Evolutionary conservation across 1,140 invertebrate genomes (phyloP), one percentile per base, ranked within the genome.

Genomic region (Panagrolaimus sp.): DNA sequence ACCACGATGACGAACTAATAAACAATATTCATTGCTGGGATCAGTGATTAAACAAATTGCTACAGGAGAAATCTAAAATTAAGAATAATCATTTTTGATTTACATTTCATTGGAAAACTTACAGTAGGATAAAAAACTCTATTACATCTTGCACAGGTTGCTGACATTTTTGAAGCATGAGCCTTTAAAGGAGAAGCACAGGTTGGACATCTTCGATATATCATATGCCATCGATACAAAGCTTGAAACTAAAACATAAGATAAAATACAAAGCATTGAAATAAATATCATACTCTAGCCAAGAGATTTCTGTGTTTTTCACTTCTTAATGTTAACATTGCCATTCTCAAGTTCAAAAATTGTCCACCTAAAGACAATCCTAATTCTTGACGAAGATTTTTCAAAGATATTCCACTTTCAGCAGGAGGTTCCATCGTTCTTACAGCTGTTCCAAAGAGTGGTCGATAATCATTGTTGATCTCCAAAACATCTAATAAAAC

Each of bases 41-140:
- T 87, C 85, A 4, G 84, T 77, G 55, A 88, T 85, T 8, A 88
- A 73, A 71, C 86, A 84, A 55, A 88, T 88, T 6, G 87, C 85
- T 14, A 88, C 87, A 17, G 88, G 88, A 70, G 69, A 80, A 45
- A 83, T 78, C 78, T 80, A 43, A 46, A 77, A 75, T 15, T 7
- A 71, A 45, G 58, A 17, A 45, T 32, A 3, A 24, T 76, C 44
- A 24, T 21, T 1, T 67, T 2, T 15, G 10, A 10, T 38, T 38
- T 32, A 48, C 67, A 7, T 43, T 14, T 10, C 17, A 26, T 2
- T 46, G 12, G 3, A 5, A 14, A 24, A 32, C 66, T n/a, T 62
- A 77, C 75, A 32, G 73, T 80, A 43, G 76, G 76, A 72, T 77
- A 77, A 44, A 69, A 76, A 48, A 65, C 67, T 24, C 65, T 26